phyloP scores from a whole-genome alignment of 2,797 vertebrate genomes.

The Periophthalmus magnuspinnatus region DNA sequence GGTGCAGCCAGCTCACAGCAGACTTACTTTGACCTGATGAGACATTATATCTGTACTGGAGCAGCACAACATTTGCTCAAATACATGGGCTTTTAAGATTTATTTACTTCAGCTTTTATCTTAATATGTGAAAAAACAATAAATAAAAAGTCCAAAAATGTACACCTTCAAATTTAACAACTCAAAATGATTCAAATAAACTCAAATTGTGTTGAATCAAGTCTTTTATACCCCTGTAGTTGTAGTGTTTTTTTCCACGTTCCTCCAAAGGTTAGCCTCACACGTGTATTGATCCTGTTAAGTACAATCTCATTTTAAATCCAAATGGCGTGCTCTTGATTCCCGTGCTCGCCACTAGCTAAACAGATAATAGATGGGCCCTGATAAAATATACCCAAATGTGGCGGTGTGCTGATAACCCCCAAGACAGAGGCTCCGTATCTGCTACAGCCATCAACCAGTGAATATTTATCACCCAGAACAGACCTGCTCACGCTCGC shows the following conservation, averaged over 20 bases:
- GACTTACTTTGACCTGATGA: too few species aligned
- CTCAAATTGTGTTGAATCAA: too few species aligned
- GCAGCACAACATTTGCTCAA: too few species aligned
- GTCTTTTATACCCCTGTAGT: neutral
- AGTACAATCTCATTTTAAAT: constrained; percentile 76
- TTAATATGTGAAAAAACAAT: too few species aligned
- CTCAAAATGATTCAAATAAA: too few species aligned
- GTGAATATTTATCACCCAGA: constrained; percentile 83
- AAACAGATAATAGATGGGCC: constrained; percentile 80
- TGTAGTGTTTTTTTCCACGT: constrained; percentile 3
- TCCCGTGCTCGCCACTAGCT: constrained; percentile 16
- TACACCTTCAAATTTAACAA: too few species aligned
- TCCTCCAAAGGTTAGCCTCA: constrained; percentile 72
- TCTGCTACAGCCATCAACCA: constrained; percentile 79
- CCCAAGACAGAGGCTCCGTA: constrained; percentile 77
- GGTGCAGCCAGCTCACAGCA: too few species aligned
- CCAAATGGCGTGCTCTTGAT: constrained; percentile 47
- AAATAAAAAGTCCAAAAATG: too few species aligned
- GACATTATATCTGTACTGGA: too few species aligned
- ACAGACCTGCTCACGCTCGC: constrained; percentile 69
- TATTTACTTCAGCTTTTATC: too few species aligned
- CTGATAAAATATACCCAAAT: constrained; percentile 85
- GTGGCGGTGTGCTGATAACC: constrained; percentile 81
- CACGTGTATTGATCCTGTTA: constrained; percentile 75
- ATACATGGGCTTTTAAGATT: too few species aligned